Percentiles rank a stretch among this genome's conserved stretches.
Evolutionary conservation across 2,888 invertebrate genomes (phyloP).

Genomic region (Oscheius onirici): DNA sequence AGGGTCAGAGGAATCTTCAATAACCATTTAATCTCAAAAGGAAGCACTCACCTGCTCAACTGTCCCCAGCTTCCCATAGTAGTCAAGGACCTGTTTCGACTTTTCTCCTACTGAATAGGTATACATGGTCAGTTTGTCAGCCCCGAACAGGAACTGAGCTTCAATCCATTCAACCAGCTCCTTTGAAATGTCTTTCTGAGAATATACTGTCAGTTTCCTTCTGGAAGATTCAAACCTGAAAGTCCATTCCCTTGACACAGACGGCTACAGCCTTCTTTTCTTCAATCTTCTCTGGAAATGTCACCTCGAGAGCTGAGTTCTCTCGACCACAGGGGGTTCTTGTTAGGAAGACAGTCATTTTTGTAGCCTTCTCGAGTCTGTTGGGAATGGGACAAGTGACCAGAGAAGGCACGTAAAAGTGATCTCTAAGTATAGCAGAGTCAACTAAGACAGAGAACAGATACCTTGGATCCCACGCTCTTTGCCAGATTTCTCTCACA

Average conservation of each 20-base stretch:
- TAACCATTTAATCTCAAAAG: conserved; percentile 12
- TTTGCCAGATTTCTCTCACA: conserved; percentile 69
- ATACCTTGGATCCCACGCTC: conserved; percentile 69
- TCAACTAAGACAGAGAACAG: neutral
- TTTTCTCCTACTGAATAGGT: conserved; percentile 87
- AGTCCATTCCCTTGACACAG: conserved; percentile 81
- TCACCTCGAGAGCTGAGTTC: conserved; percentile 37
- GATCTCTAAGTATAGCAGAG: conserved; percentile 36
- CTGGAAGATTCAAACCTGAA: conserved; percentile 75
- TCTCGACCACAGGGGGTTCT: conserved; percentile 36
- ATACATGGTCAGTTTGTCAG: conserved; percentile 79
- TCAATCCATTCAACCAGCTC: conserved; percentile 94
- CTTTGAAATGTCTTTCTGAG: conserved; percentile 81
- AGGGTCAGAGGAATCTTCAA: conserved; percentile 78
- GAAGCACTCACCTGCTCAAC: conserved; percentile 72
- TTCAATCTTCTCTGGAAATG: conserved; percentile 20
- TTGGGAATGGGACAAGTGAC: conserved; percentile 63
- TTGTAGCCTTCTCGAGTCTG: conserved; percentile 24
- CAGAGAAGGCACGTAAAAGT: conserved; percentile 61
- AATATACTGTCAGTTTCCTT: neutral
- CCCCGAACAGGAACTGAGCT: conserved; percentile 84
- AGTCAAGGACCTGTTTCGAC: conserved; percentile 82
- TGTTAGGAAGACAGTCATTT: conserved; percentile 34
- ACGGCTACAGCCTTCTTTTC: conserved; percentile 46
- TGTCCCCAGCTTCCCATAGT: conserved; percentile 76